These are phyloP conservation scores for Pygocentrus nattereri DNA, from an alignment of 2,797 vertebrate species.

Conservation along the genomic window DNA sequence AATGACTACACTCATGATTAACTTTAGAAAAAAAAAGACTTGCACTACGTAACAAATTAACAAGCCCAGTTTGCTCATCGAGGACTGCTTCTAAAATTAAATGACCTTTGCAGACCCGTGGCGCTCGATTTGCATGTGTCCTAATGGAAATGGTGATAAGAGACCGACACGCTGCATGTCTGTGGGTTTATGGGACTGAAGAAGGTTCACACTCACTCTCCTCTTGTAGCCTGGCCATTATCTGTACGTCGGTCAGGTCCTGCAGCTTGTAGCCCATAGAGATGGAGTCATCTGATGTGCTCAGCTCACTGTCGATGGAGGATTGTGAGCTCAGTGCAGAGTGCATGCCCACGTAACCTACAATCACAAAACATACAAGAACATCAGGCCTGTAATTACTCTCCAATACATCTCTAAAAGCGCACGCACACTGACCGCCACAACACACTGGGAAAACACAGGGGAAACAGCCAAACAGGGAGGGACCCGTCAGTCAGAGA, in stretches of 20 bases:
- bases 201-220: conserved; percentile 82
- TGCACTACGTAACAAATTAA: too few relatives aligned
- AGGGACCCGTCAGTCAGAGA: neutral
- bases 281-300: conserved; percentile 94
- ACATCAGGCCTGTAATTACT: neutral
- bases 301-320: conserved; percentile 92
- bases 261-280: conserved; percentile 95
- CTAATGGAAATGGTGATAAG: neutral
- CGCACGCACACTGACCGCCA: neutral
- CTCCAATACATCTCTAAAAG: neutral
- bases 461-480: neutral
- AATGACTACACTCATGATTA: neutral
- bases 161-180: neutral
- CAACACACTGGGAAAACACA: neutral
- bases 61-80: neutral
- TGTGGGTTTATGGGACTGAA: neutral
- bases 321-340: conserved; percentile 93
- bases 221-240: conserved; percentile 94
- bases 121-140: neutral
- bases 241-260: conserved; percentile 93
- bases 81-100: conserved; percentile 8
- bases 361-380: conserved; percentile 17
- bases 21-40: neutral
- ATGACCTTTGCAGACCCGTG: neutral
- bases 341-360: conserved; percentile 81